A percentile compares a stretch with the other conserved stretches of the same genome.
Evolutionary conservation across 53 echinoderm and acorn worm species (phyloP).

Genomic region (Actinopyga echinites): DNA sequence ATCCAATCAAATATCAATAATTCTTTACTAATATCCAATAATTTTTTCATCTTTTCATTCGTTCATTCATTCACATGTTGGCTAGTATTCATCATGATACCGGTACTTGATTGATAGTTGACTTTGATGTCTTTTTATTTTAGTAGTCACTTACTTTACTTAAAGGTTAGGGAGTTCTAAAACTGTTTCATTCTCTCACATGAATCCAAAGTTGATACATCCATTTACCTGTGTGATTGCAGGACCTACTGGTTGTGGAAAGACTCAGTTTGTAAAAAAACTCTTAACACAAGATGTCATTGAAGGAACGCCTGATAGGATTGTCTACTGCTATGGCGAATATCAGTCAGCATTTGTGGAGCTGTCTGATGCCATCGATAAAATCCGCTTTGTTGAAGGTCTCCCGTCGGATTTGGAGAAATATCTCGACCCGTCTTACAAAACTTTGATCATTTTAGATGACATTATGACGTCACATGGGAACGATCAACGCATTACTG

Average conservation of each 20-base stretch:
- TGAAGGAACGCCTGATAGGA: slow-evolving; percentile 55
- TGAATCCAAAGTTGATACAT: slow-evolving; percentile 38
- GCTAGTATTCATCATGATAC: no score
- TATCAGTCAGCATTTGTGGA: slow-evolving; percentile 69
- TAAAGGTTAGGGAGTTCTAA: neutral
- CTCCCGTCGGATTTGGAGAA: slow-evolving; percentile 60
- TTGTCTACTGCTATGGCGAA: slow-evolving; percentile 80
- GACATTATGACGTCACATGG: slow-evolving; percentile 63
- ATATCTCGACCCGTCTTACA: slow-evolving; percentile 48
- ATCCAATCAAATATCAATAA: no score
- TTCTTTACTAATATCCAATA: no score
- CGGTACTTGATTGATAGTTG: no score
- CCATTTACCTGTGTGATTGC: slow-evolving; percentile 36
- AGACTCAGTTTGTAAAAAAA: slow-evolving; percentile 69
- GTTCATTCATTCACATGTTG: no score
- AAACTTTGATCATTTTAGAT: slow-evolving; percentile 68
- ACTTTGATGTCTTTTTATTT: no score
- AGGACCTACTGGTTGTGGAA: slow-evolving; percentile 71
- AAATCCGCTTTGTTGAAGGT: slow-evolving; percentile 71
- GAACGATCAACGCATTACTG: slow-evolving; percentile 58
- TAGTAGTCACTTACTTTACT: neutral
- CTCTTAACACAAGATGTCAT: slow-evolving; percentile 47
- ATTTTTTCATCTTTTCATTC: no score
- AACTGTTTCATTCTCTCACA: slow-evolving; percentile 14
- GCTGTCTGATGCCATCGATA: slow-evolving; percentile 52